Evolutionary conservation across 2,113 vertebrate genomes (phyloP).

Genomic region (Aegypius monachus): DNA sequence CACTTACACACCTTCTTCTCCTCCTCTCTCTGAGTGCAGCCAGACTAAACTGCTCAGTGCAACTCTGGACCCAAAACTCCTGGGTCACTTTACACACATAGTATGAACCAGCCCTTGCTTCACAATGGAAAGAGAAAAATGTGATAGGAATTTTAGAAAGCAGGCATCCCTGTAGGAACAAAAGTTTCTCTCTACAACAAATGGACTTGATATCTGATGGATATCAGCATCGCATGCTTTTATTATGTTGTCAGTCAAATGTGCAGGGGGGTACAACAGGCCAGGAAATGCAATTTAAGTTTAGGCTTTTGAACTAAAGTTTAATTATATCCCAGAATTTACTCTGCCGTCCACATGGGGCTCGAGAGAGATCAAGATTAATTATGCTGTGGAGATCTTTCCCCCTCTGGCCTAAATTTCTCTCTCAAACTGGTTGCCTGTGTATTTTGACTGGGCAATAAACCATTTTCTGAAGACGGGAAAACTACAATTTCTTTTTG

Average conservation of each 20-base stretch:
- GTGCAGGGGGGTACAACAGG: not conserved
- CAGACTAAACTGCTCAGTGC: accelerated
- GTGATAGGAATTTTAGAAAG: accelerated
- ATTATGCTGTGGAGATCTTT: not conserved
- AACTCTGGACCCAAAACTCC: not conserved
- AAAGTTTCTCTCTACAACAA: accelerated
- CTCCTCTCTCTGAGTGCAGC: too few species aligned
- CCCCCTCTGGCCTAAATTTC: not conserved
- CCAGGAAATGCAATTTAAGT: not conserved
- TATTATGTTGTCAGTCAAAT: not conserved
- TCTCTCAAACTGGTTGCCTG: not conserved
- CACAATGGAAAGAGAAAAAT: not conserved
- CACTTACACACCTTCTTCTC: accelerated
- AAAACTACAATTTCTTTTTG: not conserved
- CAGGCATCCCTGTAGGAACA: not conserved
- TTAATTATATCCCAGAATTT: conserved; percentile 28
- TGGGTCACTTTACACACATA: accelerated
- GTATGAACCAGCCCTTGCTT: accelerated
- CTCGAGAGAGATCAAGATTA: not conserved
- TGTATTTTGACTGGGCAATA: not conserved
- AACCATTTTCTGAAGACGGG: not conserved
- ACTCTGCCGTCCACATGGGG: not conserved
- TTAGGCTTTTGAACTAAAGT: not conserved
- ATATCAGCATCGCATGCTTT: accelerated
- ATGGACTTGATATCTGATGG: accelerated